Evolutionary conservation across 2,113 vertebrate genomes (phyloP), one percentile per base, ranked within the genome.

Genomic region (Gambusia holbrooki): DNA sequence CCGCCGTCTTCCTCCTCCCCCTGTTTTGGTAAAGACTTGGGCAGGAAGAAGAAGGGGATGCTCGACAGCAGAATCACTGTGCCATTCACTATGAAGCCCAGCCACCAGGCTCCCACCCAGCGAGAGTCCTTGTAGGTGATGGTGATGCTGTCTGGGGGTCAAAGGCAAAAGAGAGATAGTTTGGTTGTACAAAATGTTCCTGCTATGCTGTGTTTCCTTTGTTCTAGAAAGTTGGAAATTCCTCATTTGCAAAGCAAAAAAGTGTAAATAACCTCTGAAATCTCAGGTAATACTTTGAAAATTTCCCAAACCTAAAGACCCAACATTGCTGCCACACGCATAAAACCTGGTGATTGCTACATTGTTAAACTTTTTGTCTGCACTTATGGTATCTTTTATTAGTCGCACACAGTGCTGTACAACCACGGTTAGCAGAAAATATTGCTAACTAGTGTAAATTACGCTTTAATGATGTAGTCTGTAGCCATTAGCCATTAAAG

Each of bases 61-160:
- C 96, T 88, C 0, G 97, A 95, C 61, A 98, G 87, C 35, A 96
- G 1, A 8, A 95, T 93, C 51, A 98, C 32, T 0, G 35, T 63
- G 14, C 97, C 97, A 1, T 95, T 95, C 22, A 96, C 91, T 40
- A 99, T 88, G 87, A 98, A 98, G 19, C 97, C 98, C 45, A 99
- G 90, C 98, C 97, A 99, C 98, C 98, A 99, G 33, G 97, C 97
- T 15, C 98, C 98, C 4, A 99, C 97, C 97, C 98, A 99, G 70
- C 96, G 96, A 0, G 92, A 90, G 5, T 99, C 98, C 88, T 95
- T 96, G 27, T 95, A 87, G 80, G 93, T 96, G 72, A 99, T 97
- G 0, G 92, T 85, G 73, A 99, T 25, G 0, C 40, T 92, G 14
- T 96, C 97, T 99, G 86, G 40, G 51, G 28, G 66, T 11, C 35